Conservation (phyloP, 2,888 invertebrate genomes). For the Scaptomyza caliginosa region DNA sequence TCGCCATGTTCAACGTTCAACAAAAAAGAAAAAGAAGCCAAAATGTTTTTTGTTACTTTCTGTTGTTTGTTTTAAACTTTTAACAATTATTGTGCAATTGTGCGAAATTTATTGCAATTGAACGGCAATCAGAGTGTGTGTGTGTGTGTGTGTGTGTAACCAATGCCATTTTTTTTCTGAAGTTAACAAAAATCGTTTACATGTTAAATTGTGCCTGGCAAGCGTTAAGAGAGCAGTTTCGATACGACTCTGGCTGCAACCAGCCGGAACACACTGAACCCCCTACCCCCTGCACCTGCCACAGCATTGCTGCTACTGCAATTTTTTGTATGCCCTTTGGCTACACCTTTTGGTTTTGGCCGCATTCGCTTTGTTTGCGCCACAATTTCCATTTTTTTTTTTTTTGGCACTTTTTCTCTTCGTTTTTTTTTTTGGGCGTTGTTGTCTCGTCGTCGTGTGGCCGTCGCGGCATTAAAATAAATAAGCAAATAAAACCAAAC, state of each 20-base stretch:
- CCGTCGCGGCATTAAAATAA: constrained; percentile 69
- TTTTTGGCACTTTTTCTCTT: constrained; percentile 47
- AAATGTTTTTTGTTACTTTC: constrained; percentile 36
- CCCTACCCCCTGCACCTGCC: not conserved
- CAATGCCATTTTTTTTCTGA: constrained; percentile 32
- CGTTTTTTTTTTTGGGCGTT: constrained; percentile 21
- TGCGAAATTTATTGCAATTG: constrained; percentile 80
- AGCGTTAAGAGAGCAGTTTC: constrained; percentile 55
- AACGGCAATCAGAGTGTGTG: constrained; percentile 76
- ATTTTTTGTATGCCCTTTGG: constrained; percentile 80
- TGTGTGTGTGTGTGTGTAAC: constrained; percentile 59
- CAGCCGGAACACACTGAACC: constrained; percentile 28
- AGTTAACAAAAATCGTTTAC: constrained; percentile 80
- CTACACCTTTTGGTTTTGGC: constrained; percentile 70
- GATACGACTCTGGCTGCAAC: constrained; percentile 48
- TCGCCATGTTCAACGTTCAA: not conserved
- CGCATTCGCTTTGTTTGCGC: constrained; percentile 72
- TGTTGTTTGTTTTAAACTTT: constrained; percentile 74
- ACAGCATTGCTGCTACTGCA: constrained; percentile 51
- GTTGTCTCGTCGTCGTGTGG: constrained; percentile 63
- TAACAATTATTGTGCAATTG: constrained; percentile 82
- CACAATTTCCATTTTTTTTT: constrained; percentile 36
- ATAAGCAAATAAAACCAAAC: constrained; percentile 62
- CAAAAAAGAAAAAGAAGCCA: no score
- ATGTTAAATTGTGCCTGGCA: constrained; percentile 78